Base-by-base conservation (phyloP, 2,797 vertebrate genomes). In the Sebastolobus alascanus region DNA sequence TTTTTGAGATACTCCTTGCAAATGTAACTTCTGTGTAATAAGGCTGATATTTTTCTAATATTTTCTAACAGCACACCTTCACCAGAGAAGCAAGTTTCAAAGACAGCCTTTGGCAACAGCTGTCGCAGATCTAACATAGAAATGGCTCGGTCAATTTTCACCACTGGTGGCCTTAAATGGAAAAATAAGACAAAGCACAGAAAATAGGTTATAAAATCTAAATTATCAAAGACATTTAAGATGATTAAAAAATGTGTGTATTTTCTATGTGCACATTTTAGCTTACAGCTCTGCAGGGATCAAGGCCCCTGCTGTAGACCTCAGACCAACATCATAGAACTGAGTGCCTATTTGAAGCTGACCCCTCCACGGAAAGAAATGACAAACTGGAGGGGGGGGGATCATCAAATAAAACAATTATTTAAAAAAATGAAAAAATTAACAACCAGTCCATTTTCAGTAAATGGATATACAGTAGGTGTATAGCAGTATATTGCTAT, bases 231-330 rank as follows among this genome's bases (percentile, higher is more conserved):
- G 20, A 67, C 3, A 68, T 70, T 14, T 20, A 70, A 52, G 4
- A 76, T 50, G 46, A 67, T 27, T 14, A 2, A 59, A 70, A 56
- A 14, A 25, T 1, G 4, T 12, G 8, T 20, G 1, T 14, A 38
- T 27, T 67, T 79, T 77, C 9, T 25, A 40, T 60, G 4, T 73
- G n/a, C 25, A 79, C 2, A 43, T 60, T 77, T 35, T 25, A 54
- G 92, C 95, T 87, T 90, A 96, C 96, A 96, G 89, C 80, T 94
- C 85, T 75, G 91, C 81, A 67, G 95, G 94, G 7, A 94, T 85
- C 46, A 90, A 79, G 6, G 91, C 90, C 46, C 90, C 90, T 38
- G 64, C 73, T 65, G 67, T 72, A 27, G 94, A 94, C 85, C 86
- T 92, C 73, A 96, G 88, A 4, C 87, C 87, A 72, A 96, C 86